phyloP scores from a whole-genome alignment of 2,113 vertebrate species.

The Helogale parvula region DNA sequence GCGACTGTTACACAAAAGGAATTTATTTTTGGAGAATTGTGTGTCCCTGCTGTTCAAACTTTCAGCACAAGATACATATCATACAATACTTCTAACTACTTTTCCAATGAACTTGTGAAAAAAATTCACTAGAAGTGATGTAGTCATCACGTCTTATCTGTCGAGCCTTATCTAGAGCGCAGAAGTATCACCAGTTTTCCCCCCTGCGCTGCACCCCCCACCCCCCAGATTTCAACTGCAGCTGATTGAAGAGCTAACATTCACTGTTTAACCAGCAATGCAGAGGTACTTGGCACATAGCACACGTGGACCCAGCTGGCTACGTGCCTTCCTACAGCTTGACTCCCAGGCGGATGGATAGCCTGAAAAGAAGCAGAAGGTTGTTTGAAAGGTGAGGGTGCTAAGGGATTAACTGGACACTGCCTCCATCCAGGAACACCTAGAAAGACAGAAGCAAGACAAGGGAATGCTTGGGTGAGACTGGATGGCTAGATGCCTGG shows the following conservation, averaged over 20 bases:
- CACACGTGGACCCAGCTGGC: background rate
- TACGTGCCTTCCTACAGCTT: background rate
- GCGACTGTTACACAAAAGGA: background rate
- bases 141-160: slow-evolving; percentile 6
- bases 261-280: background rate
- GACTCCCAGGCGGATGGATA: background rate
- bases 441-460: background rate
- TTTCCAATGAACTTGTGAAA: slow-evolving; percentile 55
- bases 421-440: background rate
- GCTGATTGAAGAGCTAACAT: background rate
- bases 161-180: background rate
- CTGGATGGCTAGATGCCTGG: background rate
- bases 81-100: slow-evolving; percentile 14
- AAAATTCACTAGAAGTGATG: slow-evolving; percentile 38
- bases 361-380: background rate
- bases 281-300: background rate
- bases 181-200: background rate
- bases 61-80: slow-evolving; percentile 41
- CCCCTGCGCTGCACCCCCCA: background rate
- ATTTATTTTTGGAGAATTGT: background rate
- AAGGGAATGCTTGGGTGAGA: background rate
- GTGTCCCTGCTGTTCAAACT: slow-evolving; percentile 43
- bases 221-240: background rate
- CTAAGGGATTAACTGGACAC: background rate
- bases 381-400: background rate